Base-by-base conservation (phyloP, 2,888 invertebrate genomes). In the Villa cingulata region DNA sequence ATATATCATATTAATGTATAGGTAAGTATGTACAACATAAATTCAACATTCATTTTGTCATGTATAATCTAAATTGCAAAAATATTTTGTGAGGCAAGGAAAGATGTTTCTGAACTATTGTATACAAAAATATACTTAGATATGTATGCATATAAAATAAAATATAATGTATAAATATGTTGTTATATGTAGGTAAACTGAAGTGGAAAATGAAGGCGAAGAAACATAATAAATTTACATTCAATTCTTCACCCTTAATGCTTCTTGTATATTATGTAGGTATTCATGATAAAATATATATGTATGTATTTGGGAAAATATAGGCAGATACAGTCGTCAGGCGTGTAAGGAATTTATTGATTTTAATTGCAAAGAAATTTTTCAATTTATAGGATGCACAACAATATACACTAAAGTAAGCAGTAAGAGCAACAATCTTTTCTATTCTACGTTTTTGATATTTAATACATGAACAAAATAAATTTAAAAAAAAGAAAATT, bases 1-100 rank as follows among this genome's bases (percentile, higher is more conserved):
- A 23, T 23, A 23, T 23, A 23, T 23, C 23, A 23, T 23, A 23
- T 23, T 6, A 6, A 7, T 23, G 7, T 23, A 7, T 23, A 23
- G 4, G 23, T 23, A 23, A 23, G 12, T 32, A 32, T 32, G 29
- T 32, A 32, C 12, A 32, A 32, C 9, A 32, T 32, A 12, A 12
- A 32, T 32, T n/a, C 16, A 16, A 15, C 12, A 15, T 41, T 45
- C 48, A 23, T 41, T 45, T 48, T 48, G 42, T 45, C n/a, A n/a
- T n/a, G n/a, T n/a, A 38, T 48, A 48, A 51, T 51, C 47, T 49
- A 49, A 49, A 51, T 51, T 51, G 49, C 49, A 48, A 48, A 48
- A 49, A 51, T 51, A 49, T 49, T n/a, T 48, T 51, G 43, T 46
- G 7, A 45, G 43, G 32, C 44, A 44, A 34, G 34, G 45, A 41